Conservation (phyloP, 2,888 invertebrate species). For the Macrophya annulata region DNA sequence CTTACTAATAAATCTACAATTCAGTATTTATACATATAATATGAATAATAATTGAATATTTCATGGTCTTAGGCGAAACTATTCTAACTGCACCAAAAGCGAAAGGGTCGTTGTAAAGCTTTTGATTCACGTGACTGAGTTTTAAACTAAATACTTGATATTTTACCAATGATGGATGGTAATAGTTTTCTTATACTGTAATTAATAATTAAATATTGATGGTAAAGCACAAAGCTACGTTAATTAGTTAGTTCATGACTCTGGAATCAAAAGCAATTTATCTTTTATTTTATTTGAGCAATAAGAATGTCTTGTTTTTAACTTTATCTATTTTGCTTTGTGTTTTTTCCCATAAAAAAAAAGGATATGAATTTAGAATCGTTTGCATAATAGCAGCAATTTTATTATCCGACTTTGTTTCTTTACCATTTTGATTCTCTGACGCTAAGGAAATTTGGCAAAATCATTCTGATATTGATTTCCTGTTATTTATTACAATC, state of each 20-base stretch:
- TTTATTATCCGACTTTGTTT: slow-evolving; percentile 13
- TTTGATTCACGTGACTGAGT: slow-evolving; percentile 12
- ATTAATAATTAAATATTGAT: slow-evolving; percentile 5
- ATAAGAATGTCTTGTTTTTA: slow-evolving; percentile 65
- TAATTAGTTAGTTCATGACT: neutral
- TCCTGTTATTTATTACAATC: slow-evolving; percentile 59
- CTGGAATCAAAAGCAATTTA: neutral
- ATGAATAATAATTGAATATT: slow-evolving; percentile 62
- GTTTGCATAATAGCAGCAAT: neutral
- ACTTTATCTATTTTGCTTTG: too few species aligned
- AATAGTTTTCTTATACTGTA: slow-evolving; percentile 3
- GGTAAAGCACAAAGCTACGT: slow-evolving; percentile 17
- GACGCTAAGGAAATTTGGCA: slow-evolving; percentile 62
- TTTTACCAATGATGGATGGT: neutral
- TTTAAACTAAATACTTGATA: slow-evolving; percentile 58
- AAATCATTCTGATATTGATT: slow-evolving; percentile 56
- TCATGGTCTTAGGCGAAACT: slow-evolving; percentile 61
- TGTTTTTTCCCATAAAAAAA: slow-evolving; percentile 20
- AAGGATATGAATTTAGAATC: slow-evolving; percentile 13
- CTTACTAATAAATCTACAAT: slow-evolving; percentile 60
- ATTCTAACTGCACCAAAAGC: slow-evolving; percentile 50
- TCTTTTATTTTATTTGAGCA: slow-evolving; percentile 68
- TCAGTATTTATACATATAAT: slow-evolving; percentile 62
- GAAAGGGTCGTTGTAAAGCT: slow-evolving; percentile 38
- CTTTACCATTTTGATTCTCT: slow-evolving; percentile 47